These are phyloP conservation scores for Intellagama lesueurii DNA, from an alignment of 2,797 vertebrate species.

Conservation along the genomic window DNA sequence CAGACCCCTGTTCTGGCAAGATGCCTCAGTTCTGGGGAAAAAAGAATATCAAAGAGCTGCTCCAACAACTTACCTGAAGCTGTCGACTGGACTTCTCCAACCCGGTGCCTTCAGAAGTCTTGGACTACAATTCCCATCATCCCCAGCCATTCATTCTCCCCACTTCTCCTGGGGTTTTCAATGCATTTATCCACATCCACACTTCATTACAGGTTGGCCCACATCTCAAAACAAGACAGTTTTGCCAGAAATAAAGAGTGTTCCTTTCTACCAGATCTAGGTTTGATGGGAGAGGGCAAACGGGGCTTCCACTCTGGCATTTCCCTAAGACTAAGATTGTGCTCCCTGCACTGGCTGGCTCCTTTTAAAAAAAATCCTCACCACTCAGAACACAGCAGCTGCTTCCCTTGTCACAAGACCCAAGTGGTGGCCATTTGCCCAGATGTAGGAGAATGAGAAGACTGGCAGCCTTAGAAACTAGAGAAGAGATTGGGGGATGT, in stretches of 20 bases:
- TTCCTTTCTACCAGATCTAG: background rate
- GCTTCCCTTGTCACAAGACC: constrained; percentile 18
- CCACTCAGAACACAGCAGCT: constrained; percentile 8
- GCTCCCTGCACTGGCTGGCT: background rate
- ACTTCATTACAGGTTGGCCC: background rate
- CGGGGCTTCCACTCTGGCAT: background rate
- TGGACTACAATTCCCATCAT: background rate
- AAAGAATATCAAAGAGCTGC: background rate
- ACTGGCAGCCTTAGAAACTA: background rate
- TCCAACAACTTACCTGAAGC: background rate
- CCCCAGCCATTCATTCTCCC: background rate
- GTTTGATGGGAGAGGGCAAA: background rate
- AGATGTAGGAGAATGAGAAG: background rate
- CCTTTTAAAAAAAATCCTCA: constrained; percentile 1
- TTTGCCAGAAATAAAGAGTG: background rate
- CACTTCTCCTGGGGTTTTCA: background rate
- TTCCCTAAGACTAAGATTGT: background rate
- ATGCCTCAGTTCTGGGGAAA: background rate
- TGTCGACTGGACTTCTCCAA: background rate
- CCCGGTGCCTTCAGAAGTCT: no score
- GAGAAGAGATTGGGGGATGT: background rate
- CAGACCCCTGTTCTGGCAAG: background rate
- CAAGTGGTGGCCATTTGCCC: constrained; percentile 27
- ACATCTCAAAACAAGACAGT: background rate
- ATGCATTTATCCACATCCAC: background rate